Base-by-base conservation (phyloP, 2,113 vertebrate genomes). In the Pithys albifrons region DNA sequence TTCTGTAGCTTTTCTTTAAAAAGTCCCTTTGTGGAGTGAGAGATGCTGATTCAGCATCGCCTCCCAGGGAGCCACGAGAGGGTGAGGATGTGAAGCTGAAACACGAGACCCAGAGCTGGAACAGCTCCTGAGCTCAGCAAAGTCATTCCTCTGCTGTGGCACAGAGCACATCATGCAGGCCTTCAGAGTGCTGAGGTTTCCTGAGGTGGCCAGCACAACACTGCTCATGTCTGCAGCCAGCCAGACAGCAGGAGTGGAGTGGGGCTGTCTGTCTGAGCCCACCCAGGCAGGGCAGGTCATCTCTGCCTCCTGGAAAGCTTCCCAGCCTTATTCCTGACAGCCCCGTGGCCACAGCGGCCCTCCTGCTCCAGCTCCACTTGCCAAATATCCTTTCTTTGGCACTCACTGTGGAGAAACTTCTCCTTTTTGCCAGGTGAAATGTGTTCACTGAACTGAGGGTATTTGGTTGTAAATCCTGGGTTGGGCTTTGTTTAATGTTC, bases 31-130 rank as follows among this genome's bases (percentile, higher is more conserved):
- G 1, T n/a, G 79, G 72, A 67, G 8, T 0, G 10, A 74, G 65
- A 43, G 65, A 48, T 93, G 93, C 95, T 95, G 86, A 92, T 81
- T 92, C 93, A 96, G 84, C 93, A 69, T 59, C 48, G 59, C 86
- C 69, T 91, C 86, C 86, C 24, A 33, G 86, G 8, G 19, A 82
- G 79, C 91, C 33, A 4, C 6, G 45, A 71, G 61, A 24, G 61
- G 39, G 81, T 29, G 92, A 92, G 71, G 91, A 86, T 80, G 83
- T 87, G 89, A 93, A 91, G 81, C 83, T 29, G 79, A 85, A 95
- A 89, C 61, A 16, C 12, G 2, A 86, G 80, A 71, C 17, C 57
- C 6, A 2, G 78, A 18, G 6, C 87, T 85, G 80, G 88, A 95
- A 58, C 76, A 67, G 61, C 74, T 14, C 80, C 76, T 74, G 12